A percentile compares a stretch with the other conserved stretches of the same genome.
Evolutionary conservation across 2,888 invertebrate species (phyloP).

Genomic region (Nomada fucata): DNA sequence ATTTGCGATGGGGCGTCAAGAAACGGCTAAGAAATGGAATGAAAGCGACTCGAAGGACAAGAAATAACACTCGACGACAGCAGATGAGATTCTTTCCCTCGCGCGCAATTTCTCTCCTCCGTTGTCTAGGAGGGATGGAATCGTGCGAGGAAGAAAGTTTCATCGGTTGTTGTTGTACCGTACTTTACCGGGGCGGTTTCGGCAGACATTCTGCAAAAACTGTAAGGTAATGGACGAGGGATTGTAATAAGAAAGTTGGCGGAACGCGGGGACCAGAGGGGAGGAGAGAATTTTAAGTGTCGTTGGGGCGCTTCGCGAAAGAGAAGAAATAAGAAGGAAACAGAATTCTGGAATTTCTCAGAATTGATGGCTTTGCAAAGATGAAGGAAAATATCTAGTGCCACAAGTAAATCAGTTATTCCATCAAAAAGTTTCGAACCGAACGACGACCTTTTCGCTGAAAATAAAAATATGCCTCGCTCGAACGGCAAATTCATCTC

Average conservation of each 20-base stretch:
- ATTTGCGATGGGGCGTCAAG: conserved; percentile 11
- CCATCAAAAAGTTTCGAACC: too few species aligned
- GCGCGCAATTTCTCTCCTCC: conserved; percentile 48
- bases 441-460: too few species aligned
- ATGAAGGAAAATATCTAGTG: too few species aligned
- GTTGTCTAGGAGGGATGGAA: conserved; percentile 25
- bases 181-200: conserved; percentile 6
- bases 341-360: background rate
- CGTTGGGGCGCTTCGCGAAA: background rate
- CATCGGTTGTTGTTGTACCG: conserved; percentile 6
- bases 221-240: background rate
- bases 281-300: conserved; percentile 2
- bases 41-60: conserved; percentile 45
- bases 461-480: too few species aligned
- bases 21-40: conserved; percentile 53
- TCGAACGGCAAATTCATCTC: background rate
- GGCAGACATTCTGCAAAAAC: conserved; percentile 8
- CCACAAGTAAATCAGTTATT: too few species aligned
- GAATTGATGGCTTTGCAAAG: background rate
- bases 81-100: conserved; percentile 41
- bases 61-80: conserved; percentile 66
- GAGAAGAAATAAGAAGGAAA: background rate
- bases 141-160: conserved; percentile 6
- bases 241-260: conserved; percentile 1
- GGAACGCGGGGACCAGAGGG: background rate